phyloP scores from a whole-genome alignment of 2,888 invertebrate genomes.

The Meiosimyza decipiens region DNA sequence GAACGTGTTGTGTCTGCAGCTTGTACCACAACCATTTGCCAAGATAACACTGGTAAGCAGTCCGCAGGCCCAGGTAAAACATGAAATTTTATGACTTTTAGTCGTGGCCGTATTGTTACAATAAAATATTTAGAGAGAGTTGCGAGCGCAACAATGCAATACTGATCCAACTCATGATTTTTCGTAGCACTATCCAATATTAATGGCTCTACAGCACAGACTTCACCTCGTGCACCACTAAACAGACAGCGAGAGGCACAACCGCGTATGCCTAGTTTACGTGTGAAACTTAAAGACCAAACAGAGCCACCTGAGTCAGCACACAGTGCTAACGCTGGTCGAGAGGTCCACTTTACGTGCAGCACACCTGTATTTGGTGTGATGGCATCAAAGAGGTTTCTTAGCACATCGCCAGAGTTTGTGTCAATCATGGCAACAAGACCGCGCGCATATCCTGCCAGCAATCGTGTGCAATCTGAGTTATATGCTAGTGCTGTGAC shows the following conservation, averaged over 20 bases:
- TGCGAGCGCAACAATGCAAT: constrained; percentile 89
- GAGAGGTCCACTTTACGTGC: constrained; percentile 76
- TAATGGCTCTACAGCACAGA: constrained; percentile 79
- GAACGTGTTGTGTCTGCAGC: constrained; percentile 74
- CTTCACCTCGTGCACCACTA: constrained; percentile 97
- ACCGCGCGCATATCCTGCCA: constrained; percentile 83
- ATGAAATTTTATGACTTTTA: constrained; percentile 83
- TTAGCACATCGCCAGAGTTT: constrained; percentile 79
- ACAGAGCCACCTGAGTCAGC: constrained; percentile 97
- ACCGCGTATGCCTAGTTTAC: constrained; percentile 87
- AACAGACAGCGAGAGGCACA: constrained; percentile 94
- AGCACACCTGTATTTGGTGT: constrained; percentile 86
- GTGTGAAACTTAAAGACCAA: constrained; percentile 90
- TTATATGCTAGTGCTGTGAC: constrained; percentile 88
- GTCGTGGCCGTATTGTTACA: constrained; percentile 80
- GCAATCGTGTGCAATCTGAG: constrained; percentile 84
- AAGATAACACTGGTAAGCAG: constrained; percentile 89
- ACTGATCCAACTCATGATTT: constrained; percentile 77
- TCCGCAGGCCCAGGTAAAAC: constrained; percentile 78
- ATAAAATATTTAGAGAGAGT: constrained; percentile 87
- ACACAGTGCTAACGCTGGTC: constrained; percentile 79
- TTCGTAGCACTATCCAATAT: constrained; percentile 66
- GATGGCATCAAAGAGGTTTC: constrained; percentile 82
- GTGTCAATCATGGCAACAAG: constrained; percentile 92
- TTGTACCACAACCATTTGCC: constrained; percentile 91